phyloP scores from a whole-genome alignment of 2,797 vertebrate species.

The Gastrophryne carolinensis region DNA sequence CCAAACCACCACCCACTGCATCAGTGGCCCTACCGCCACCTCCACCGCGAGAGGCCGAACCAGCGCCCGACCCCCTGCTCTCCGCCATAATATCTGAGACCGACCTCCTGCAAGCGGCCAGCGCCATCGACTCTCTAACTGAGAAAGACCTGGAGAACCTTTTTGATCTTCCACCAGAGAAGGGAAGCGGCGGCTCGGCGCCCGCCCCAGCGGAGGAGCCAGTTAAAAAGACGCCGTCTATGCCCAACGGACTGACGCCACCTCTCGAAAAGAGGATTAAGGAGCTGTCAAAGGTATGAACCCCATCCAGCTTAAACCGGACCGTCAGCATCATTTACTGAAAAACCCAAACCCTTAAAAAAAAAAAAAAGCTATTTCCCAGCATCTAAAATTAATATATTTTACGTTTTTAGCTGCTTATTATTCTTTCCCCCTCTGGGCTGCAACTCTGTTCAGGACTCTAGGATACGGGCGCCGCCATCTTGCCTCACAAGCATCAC shows the following conservation, averaged over 20 bases:
- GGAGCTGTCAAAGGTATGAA: slow-evolving; percentile 75
- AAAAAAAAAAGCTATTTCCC: no score
- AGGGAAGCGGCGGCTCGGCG: slow-evolving; percentile 68
- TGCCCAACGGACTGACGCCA: slow-evolving; percentile 73
- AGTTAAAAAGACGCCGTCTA: slow-evolving; percentile 64
- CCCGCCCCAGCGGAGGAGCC: slow-evolving; percentile 60
- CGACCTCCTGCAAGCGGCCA: slow-evolving; percentile 83
- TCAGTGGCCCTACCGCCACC: slow-evolving; percentile 27
- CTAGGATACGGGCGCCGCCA: no score
- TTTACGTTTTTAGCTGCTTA: no score
- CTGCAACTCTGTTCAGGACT: no score
- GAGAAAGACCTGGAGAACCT: slow-evolving; percentile 83
- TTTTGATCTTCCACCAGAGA: slow-evolving; percentile 71
- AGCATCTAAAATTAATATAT: no score
- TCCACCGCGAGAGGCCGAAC: slow-evolving; percentile 61
- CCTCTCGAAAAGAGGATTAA: slow-evolving; percentile 74
- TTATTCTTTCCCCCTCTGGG: no score
- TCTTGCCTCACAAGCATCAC: no score
- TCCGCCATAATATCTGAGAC: slow-evolving; percentile 80
- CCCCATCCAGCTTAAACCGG: background rate
- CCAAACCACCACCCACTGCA: background rate
- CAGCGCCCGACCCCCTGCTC: slow-evolving; percentile 76
- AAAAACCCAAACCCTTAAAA: no score
- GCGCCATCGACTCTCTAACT: slow-evolving; percentile 73
- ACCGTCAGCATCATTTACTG: no score